Conservation (phyloP, 2,888 invertebrate genomes). For the Magallana nippona region DNA sequence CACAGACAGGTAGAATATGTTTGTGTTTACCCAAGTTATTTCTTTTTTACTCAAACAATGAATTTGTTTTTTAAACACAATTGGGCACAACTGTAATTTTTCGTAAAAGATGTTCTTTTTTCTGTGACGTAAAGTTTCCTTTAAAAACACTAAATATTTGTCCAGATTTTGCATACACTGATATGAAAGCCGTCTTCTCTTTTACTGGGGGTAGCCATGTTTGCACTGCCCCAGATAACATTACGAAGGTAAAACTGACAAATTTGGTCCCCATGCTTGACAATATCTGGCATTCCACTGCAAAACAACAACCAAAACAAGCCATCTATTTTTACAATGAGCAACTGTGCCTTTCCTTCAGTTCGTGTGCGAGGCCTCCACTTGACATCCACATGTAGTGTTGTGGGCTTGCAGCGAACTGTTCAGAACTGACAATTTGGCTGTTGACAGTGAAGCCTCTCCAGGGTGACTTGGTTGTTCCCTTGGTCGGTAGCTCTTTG, state of each 20-base stretch:
- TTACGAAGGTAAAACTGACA: conserved; percentile 12
- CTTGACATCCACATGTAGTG: conserved; percentile 28
- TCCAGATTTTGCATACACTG: conserved; percentile 3
- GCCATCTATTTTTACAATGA: conserved; percentile 9
- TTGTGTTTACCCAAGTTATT: conserved; percentile 12
- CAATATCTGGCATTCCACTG: conserved; percentile 13
- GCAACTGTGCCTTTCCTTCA: conserved; percentile 22
- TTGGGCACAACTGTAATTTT: background rate
- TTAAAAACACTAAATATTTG: conserved; percentile 15
- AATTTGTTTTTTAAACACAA: conserved; percentile 10
- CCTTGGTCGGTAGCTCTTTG: background rate
- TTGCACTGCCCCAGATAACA: conserved; percentile 10
- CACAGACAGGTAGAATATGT: background rate
- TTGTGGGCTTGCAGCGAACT: conserved; percentile 27
- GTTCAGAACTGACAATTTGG: conserved; percentile 27
- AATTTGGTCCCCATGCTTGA: conserved; percentile 27
- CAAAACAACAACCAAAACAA: conserved; percentile 30
- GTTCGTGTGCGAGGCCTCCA: conserved; percentile 9
- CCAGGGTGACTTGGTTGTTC: conserved; percentile 6
- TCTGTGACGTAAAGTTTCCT: conserved; percentile 19
- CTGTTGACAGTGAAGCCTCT: conserved; percentile 25
- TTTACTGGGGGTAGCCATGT: background rate
- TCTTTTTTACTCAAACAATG: conserved; percentile 12
- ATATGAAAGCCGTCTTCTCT: conserved; percentile 10
- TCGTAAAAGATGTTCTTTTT: conserved; percentile 12